A percentile compares a stretch with the other conserved stretches of the same genome.
phyloP scores from a whole-genome alignment of 2,797 vertebrate genomes.

The Nyctalus aviator region DNA sequence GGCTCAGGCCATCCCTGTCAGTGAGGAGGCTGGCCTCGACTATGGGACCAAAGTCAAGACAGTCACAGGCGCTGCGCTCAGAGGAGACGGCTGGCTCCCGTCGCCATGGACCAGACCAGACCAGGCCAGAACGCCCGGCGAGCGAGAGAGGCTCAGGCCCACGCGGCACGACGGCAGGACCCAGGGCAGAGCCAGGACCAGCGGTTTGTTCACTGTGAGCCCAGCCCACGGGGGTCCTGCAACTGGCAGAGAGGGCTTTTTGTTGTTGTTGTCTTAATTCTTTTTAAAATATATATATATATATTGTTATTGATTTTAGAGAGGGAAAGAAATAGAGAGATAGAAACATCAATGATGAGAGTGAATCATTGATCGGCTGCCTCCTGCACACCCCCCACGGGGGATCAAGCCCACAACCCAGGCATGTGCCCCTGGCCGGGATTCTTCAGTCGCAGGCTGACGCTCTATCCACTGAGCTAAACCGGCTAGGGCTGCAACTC shows the following conservation, averaged over 20 bases:
- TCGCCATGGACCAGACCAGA: neutral
- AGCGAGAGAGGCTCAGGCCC: neutral
- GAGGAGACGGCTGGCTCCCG: rapidly evolving
- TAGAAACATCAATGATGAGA: no score
- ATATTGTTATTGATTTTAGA: no score
- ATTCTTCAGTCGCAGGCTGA: no score
- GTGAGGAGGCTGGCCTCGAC: neutral
- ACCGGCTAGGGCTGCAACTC: no score
- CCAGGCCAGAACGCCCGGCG: neutral
- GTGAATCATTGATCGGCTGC: no score
- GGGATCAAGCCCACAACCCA: no score
- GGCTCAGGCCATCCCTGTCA: neutral
- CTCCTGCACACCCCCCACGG: no score
- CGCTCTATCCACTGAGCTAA: no score
- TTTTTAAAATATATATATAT: no score
- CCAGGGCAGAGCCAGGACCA: neutral
- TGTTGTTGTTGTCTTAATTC: no score
- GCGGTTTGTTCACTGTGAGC: neutral
- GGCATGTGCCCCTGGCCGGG: no score
- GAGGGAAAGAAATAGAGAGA: no score
- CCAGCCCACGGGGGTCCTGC: neutral
- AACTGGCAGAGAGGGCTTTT: neutral
- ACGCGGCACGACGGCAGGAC: neutral
- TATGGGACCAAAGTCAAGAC: neutral
- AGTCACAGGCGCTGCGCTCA: neutral